Base-by-base conservation (phyloP, 2,888 invertebrate genomes). In the Eupsilia transversa region DNA sequence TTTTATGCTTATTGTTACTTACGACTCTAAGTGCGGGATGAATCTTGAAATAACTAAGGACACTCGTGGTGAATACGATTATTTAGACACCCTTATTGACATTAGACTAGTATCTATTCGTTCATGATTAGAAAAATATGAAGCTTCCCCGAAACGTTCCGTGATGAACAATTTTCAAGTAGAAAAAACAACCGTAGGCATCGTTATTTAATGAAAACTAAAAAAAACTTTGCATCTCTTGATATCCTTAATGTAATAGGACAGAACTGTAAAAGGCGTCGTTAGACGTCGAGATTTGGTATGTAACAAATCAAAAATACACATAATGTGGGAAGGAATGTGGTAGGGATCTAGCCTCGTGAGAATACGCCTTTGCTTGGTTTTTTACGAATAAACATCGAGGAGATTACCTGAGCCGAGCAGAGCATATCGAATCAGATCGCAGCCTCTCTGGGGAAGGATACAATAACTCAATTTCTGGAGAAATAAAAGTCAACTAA, bases 311-410 rank as follows among this genome's bases (percentile, higher is more conserved):
- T 69, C 35, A 35, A 76, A 70, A 64, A 72, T 61, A 79, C 33
- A 76, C 54, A 80, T 70, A 67, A 84, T 75, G 69, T 72, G 82
- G 80, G 38, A 71, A 79, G 66, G 63, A 81, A 72, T 82, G 52
- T 57, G n/a, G 70, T 67, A n/a, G n/a, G n/a, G n/a, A 73, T 65
- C 57, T 68, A 49, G 63, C 23, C 82, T 70, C 77, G n/a, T 23
- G 74, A 46, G 82, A 61, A 65, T 77, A 80, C 76, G 63, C 64
- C 76, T 74, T 79, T 67, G 69, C 74, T 68, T 74, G 57, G 63
- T 77, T 84, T 83, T 82, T 77, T 82, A 77, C 76, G 67, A 82
- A 77, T 85, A 78, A 82, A 86, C 74, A 80, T 85, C 66, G 68
- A 66, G 60, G n/a, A 78, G 78, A 76, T 82, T 84, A 86, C 85